Conservation (phyloP, 1,140 invertebrate genomes). For the Bicyclus anynana region DNA sequence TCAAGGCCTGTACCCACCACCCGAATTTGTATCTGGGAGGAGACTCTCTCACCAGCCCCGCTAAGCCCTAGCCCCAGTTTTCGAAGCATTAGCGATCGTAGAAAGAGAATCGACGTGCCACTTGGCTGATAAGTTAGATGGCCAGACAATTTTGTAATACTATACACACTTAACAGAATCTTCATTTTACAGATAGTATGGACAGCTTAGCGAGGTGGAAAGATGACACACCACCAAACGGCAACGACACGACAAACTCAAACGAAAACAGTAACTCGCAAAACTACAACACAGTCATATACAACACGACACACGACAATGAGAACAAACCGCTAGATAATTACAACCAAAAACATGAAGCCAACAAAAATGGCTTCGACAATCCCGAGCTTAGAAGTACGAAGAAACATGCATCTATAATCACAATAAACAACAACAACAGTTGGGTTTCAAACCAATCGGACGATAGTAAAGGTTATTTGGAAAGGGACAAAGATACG, state of each 20-base stretch:
- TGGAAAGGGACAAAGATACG: conserved; percentile 68
- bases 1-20: no score
- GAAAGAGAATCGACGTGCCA: no score
- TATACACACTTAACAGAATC: background rate
- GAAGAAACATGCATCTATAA: conserved; percentile 69
- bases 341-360: conserved; percentile 45
- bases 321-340: conserved; percentile 61
- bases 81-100: no score
- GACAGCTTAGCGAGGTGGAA: conserved; percentile 74
- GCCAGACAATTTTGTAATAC: no score
- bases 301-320: conserved; percentile 56
- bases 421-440: conserved; percentile 73
- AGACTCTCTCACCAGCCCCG: no score
- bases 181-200: conserved; percentile 64
- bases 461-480: conserved; percentile 68
- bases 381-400: conserved; percentile 42
- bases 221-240: conserved; percentile 74
- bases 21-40: no score
- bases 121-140: no score
- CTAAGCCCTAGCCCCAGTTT: no score
- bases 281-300: conserved; percentile 73
- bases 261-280: conserved; percentile 73
- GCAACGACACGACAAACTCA: conserved; percentile 59
- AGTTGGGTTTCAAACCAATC: conserved; percentile 73
- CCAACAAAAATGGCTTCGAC: conserved; percentile 36